These are phyloP conservation scores for Zaprionus nigranus DNA, from an alignment of 1,140 invertebrate species.

Conservation along the genomic window DNA sequence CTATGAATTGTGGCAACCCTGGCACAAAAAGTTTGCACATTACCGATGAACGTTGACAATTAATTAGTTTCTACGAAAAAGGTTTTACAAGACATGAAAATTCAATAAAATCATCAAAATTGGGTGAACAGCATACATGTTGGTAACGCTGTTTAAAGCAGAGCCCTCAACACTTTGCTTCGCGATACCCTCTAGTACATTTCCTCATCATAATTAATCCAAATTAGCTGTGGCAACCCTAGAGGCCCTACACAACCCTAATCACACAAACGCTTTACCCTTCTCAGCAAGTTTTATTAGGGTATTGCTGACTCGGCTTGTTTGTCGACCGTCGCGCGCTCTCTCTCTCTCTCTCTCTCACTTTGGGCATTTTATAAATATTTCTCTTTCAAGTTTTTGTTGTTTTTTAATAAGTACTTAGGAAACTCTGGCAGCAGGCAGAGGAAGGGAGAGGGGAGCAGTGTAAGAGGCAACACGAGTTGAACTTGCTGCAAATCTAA, in stretches of 20 bases:
- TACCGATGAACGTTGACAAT: no score
- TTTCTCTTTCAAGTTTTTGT: slow-evolving; percentile 38
- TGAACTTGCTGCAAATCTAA: slow-evolving; percentile 13
- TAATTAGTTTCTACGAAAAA: no score
- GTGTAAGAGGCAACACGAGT: neutral
- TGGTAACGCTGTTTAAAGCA: no score
- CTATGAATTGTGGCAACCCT: neutral
- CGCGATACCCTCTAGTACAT: no score
- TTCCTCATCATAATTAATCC: neutral
- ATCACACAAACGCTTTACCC: neutral
- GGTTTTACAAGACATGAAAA: no score
- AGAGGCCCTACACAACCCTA: neutral
- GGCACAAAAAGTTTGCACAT: neutral
- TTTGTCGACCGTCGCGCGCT: neutral
- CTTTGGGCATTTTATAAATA: slow-evolving; percentile 12
- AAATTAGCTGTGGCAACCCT: neutral
- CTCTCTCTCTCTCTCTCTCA: no score
- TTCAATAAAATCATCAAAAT: no score
- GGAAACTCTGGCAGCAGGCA: slow-evolving; percentile 7
- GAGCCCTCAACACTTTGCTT: no score
- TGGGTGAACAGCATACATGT: neutral
- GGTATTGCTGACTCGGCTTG: slow-evolving; percentile 2
- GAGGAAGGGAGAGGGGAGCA: neutral
- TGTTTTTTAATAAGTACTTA: slow-evolving; percentile 50
- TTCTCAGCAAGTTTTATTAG: neutral